Evolutionary conservation across 2,888 invertebrate species (phyloP), one percentile per base, ranked within the genome.

Genomic region (Alloplasta piceator): DNA sequence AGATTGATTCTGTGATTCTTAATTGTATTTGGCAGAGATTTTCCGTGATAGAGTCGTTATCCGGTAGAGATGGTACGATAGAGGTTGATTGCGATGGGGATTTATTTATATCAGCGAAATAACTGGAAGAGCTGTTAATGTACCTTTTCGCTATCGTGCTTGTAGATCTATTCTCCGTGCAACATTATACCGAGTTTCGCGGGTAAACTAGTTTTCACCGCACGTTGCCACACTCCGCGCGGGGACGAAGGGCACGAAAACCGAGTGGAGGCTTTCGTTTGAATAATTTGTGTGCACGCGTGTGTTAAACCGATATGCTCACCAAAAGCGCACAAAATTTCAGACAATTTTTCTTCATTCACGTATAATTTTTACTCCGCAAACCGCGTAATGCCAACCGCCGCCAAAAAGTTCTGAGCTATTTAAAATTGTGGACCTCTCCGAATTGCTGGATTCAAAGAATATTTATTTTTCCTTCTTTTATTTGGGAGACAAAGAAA

Each of bases 131-230:
- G 26, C 26, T 26, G 26, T 26, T 1, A 26, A 26, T 26, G 26
- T 26, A 26, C 26, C 26, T 26, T 52, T 14, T 16, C 52, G 12
- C 52, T 52, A 52, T 52, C 48, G 6, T 56, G 5, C 26, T 12
- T 6, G 9, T 43, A n/a, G 12, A 36, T 46, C 36, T 58, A 43
- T 39, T 39, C 48, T 5, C 67, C 10, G 36, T 50, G 1, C 5
- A 60, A 52, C 43, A 52, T 66, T 63, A 78, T 38, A n/a, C 36
- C 60, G 4, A 58, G 39, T 78, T 56, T 74, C 75, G 66, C 78
- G 61, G 46, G 71, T 67, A 82, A 82, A 82, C 80, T 80, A 82
- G 77, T 80, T 80, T 80, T 77, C 77, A 80, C 80, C 73, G 64
- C 77, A 64, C 68, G 63, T 66, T 77, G 64, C 60, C 71, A 50